Evolutionary conservation across 2,797 vertebrate species (phyloP).

Genomic region (Gymnocypris eckloni): DNA sequence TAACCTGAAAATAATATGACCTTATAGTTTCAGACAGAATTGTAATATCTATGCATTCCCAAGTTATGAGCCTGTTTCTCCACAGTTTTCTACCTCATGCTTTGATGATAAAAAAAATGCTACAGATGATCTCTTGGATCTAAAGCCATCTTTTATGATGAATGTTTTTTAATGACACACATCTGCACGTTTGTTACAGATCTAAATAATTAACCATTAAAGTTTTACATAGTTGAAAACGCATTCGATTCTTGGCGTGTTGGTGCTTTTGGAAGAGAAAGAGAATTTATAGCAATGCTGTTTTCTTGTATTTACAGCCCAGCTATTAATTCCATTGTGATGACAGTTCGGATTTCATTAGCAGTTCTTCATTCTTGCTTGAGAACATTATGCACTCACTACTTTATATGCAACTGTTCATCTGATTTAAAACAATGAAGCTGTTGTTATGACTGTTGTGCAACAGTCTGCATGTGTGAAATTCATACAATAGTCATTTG

Average conservation of each 20-base stretch:
- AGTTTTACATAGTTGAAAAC: not conserved
- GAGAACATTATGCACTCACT: not conserved
- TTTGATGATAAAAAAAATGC: not conserved
- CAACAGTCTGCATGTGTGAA: conserved; percentile 56
- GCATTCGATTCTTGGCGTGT: not conserved
- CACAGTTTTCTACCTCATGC: not conserved
- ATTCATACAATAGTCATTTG: conserved; percentile 59
- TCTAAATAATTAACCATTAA: not conserved
- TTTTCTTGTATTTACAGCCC: conserved; percentile 21
- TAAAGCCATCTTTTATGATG: not conserved
- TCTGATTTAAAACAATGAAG: conserved; percentile 21
- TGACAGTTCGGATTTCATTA: conserved; percentile 16
- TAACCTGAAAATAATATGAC: not conserved
- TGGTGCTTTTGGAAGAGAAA: not conserved
- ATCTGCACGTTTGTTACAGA: not conserved
- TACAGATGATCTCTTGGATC: not conserved
- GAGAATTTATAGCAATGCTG: conserved; percentile 19
- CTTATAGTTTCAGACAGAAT: not conserved
- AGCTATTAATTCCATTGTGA: conserved; percentile 36
- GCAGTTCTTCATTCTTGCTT: not conserved
- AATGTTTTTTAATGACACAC: not conserved
- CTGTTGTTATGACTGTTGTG: not conserved
- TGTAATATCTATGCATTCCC: not conserved
- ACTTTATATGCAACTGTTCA: conserved; percentile 14
- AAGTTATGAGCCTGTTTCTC: not conserved